phyloP scores from a whole-genome alignment of 2,888 invertebrate species.

The Rhaphigaster nebulosa region DNA sequence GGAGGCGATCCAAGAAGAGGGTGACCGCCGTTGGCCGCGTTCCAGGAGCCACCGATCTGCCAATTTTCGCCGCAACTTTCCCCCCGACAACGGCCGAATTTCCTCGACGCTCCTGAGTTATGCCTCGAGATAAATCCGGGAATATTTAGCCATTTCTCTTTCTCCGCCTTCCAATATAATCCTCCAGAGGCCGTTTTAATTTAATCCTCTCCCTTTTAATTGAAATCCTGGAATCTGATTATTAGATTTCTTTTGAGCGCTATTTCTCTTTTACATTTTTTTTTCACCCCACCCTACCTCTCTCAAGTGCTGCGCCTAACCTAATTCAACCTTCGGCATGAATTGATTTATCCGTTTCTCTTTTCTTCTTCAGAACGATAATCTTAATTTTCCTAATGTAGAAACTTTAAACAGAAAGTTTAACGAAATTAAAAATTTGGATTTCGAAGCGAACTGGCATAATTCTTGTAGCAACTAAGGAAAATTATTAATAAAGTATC shows the following conservation, averaged over 20 bases:
- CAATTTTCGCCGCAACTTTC: constrained; percentile 45
- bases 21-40: constrained; percentile 1
- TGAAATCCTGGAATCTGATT: constrained; percentile 47
- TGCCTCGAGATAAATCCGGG: constrained; percentile 12
- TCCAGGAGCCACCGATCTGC: constrained; percentile 6
- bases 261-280: constrained; percentile 35
- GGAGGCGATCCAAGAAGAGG: neutral
- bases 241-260: constrained; percentile 46
- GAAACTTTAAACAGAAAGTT: neutral
- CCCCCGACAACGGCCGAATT: constrained; percentile 12
- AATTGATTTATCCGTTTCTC: constrained; percentile 43
- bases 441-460: neutral
- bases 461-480: neutral
- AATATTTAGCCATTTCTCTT: constrained; percentile 44
- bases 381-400: neutral
- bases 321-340: constrained; percentile 41
- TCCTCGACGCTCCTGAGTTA: constrained; percentile 22
- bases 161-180: constrained; percentile 13
- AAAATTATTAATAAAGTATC: no score
- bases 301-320: neutral
- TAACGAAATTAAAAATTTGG: neutral
- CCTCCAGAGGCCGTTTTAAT: neutral
- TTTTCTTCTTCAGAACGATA: neutral
- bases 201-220: constrained; percentile 37
- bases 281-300: neutral